A percentile compares a stretch with the other conserved stretches of the same genome.
phyloP scores from a whole-genome alignment of 2,113 vertebrate species.

The Microtus montanus region DNA sequence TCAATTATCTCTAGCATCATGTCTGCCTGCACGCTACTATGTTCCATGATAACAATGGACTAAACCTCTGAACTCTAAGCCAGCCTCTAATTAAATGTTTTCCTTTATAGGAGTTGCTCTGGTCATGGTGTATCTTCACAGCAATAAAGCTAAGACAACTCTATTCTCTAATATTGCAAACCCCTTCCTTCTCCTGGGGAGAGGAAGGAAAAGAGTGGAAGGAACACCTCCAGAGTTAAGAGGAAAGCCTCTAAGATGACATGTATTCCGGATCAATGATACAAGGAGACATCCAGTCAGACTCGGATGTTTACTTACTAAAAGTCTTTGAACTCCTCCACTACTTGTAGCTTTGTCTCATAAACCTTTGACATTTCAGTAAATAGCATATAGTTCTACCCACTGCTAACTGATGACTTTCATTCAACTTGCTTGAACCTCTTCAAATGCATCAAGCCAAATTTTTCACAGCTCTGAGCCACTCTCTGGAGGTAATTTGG shows the following conservation, averaged over 20 bases:
- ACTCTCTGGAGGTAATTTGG: conserved; percentile 45
- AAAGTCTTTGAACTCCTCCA: conserved; percentile 7
- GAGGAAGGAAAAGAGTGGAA: not conserved
- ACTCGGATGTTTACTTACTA: conserved; percentile 42
- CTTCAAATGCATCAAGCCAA: conserved; percentile 43
- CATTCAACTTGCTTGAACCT: conserved; percentile 43
- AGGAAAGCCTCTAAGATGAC: not conserved
- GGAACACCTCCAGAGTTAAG: not conserved
- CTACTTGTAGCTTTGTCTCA: conserved; percentile 30
- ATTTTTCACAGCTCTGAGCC: conserved; percentile 51
- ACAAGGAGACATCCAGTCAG: not conserved
- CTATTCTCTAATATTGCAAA: not conserved
- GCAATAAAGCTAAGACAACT: not conserved
- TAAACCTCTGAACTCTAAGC: not conserved
- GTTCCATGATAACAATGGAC: not conserved
- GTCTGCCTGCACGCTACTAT: not conserved
- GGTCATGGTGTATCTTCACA: not conserved
- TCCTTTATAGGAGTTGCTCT: not conserved
- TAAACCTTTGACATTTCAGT: conserved; percentile 51
- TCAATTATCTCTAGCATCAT: not conserved
- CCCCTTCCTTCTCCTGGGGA: not conserved
- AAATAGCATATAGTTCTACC: conserved; percentile 28
- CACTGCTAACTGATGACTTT: conserved; percentile 44
- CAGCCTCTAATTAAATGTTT: not conserved
- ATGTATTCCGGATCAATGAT: not conserved